phyloP scores from a whole-genome alignment of 2,888 invertebrate species.

The Esperia sulphurella region DNA sequence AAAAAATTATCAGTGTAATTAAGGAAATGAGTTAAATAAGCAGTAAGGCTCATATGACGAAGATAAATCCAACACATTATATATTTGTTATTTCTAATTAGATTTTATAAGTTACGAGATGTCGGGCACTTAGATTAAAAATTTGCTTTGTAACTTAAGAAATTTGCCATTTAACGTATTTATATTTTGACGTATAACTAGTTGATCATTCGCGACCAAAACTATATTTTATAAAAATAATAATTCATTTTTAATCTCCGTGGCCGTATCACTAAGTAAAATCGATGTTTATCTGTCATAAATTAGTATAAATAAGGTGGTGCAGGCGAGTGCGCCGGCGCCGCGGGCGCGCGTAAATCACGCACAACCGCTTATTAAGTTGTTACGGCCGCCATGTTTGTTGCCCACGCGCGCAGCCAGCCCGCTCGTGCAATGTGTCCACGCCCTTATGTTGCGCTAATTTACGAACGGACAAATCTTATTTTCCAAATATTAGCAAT shows the following conservation, averaged over 20 bases:
- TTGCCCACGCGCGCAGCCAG: slow-evolving; percentile 38
- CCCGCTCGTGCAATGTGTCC: slow-evolving; percentile 41
- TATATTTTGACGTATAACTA: background rate
- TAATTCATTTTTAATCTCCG: slow-evolving; percentile 27
- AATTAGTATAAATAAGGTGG: slow-evolving; percentile 71
- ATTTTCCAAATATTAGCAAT: too few species aligned
- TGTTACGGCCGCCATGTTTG: slow-evolving; percentile 69
- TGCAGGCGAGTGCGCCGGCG: slow-evolving; percentile 64
- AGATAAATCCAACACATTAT: too few species aligned
- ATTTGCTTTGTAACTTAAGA: too few species aligned
- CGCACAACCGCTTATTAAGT: slow-evolving; percentile 75
- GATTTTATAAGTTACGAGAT: too few species aligned
- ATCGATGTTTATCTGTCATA: slow-evolving; percentile 71
- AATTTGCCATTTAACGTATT: too few species aligned
- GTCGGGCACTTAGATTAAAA: too few species aligned
- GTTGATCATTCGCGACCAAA: slow-evolving; percentile 12
- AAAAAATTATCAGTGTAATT: too few species aligned
- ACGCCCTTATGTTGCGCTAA: slow-evolving; percentile 66
- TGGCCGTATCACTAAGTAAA: slow-evolving; percentile 39
- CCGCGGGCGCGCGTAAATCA: slow-evolving; percentile 75
- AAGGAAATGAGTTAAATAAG: too few species aligned
- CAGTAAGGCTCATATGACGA: too few species aligned
- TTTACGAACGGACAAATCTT: slow-evolving; percentile 27
- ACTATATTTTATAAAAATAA: slow-evolving; percentile 11
- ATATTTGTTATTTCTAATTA: too few species aligned